A percentile compares a stretch with the other conserved stretches of the same genome.
These are phyloP conservation scores for Scaptomyza flava DNA, from an alignment of 2,888 invertebrate species.

Conservation along the genomic window DNA sequence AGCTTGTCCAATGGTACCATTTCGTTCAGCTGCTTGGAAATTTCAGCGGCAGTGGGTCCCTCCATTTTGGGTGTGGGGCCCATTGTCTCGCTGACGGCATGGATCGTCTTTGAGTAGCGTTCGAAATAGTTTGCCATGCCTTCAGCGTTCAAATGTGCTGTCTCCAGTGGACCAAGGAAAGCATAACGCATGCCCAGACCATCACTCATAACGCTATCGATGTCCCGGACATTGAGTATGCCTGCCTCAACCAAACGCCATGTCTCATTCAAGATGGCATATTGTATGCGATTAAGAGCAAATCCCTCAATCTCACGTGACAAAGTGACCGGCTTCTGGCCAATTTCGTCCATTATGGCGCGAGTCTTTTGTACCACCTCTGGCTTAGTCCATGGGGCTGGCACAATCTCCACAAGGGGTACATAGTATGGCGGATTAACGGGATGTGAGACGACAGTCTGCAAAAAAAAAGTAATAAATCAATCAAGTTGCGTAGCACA, in stretches of 20 bases:
- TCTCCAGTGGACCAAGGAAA: constrained; percentile 96
- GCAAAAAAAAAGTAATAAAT: constrained; percentile 10
- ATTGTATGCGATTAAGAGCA: constrained; percentile 96
- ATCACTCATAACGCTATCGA: constrained; percentile 96
- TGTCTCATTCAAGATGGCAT: constrained; percentile 96
- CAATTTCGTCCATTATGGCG: constrained; percentile 92
- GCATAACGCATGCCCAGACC: constrained; percentile 98
- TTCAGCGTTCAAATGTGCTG: constrained; percentile 97
- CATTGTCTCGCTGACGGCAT: constrained; percentile 89
- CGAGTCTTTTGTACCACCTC: constrained; percentile 90
- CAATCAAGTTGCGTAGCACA: neutral
- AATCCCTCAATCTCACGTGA: constrained; percentile 96
- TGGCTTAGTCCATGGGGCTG: constrained; percentile 95
- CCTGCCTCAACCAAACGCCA: constrained; percentile 94
- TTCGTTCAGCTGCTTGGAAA: constrained; percentile 90
- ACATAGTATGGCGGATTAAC: constrained; percentile 99
- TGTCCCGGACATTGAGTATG: constrained; percentile 93
- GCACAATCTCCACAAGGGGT: constrained; percentile 96
- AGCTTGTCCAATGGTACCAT: constrained; percentile 91
- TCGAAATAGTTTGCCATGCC: constrained; percentile 89
- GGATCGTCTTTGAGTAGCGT: constrained; percentile 87
- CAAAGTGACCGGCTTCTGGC: constrained; percentile 95
- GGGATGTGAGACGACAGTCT: constrained; percentile 92
- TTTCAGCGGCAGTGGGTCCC: constrained; percentile 87
- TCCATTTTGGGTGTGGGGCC: constrained; percentile 91